phyloP scores from a whole-genome alignment of 2,888 invertebrate genomes.

The Nasonia oneida region DNA sequence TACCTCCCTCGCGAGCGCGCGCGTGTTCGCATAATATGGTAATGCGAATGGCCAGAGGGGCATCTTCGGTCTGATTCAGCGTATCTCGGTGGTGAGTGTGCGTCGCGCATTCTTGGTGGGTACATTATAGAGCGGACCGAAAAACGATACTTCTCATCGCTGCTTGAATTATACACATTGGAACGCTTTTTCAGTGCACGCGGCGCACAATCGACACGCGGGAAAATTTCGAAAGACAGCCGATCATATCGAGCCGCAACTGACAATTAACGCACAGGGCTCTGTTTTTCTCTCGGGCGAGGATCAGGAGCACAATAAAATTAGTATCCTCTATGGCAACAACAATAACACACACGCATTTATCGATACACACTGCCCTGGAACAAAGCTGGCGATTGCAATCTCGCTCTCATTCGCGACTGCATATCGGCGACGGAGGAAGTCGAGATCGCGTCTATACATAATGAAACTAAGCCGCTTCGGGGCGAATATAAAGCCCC shows the following conservation, averaged over 20 bases:
- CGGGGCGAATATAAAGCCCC: slow-evolving; percentile 54
- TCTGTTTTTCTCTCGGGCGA: not conserved
- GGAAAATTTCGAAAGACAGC: slow-evolving; percentile 13
- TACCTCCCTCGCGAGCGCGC: not conserved
- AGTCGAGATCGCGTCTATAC: not conserved
- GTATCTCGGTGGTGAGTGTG: slow-evolving; percentile 56
- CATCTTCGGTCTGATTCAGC: slow-evolving; percentile 62
- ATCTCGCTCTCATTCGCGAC: slow-evolving; percentile 11
- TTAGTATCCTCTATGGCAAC: not conserved
- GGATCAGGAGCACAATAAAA: not conserved
- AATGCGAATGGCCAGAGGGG: slow-evolving; percentile 64
- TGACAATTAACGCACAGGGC: slow-evolving; percentile 24
- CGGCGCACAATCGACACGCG: no score
- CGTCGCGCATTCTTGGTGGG: not conserved
- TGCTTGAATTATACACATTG: no score
- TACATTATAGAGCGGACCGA: not conserved
- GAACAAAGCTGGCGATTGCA: slow-evolving; percentile 11
- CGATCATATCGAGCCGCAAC: slow-evolving; percentile 10
- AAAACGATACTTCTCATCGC: not conserved
- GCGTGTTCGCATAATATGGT: slow-evolving; percentile 63
- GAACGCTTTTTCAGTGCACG: no score
- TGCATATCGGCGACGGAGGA: not conserved
- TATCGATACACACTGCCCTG: not conserved
- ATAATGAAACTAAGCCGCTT: slow-evolving; percentile 47
- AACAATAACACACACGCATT: not conserved